A percentile compares a stretch with the other conserved stretches of the same genome.
Conservation (phyloP, 2,888 invertebrate species). For the Diabrotica balteata region DNA sequence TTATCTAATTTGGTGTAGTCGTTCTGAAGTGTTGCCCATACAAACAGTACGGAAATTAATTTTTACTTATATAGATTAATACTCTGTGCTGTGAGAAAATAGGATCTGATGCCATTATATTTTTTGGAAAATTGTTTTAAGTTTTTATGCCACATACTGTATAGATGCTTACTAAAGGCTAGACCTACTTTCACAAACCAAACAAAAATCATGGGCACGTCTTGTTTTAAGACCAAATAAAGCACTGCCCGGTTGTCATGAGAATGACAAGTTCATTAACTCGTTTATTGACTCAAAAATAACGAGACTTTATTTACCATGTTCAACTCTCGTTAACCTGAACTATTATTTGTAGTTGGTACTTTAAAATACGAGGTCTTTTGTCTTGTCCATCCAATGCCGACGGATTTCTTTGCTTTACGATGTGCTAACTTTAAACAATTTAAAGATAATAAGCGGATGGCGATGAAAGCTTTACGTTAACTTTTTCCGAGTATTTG, state of each 20-base stretch:
- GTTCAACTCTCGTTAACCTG: constrained; percentile 3
- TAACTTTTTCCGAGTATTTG: too few relatives aligned
- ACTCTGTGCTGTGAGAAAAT: too few relatives aligned
- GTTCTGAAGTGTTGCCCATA: too few relatives aligned
- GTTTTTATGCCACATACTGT: too few relatives aligned
- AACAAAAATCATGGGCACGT: too few relatives aligned
- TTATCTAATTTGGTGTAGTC: too few relatives aligned
- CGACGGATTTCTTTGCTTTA: constrained; percentile 14
- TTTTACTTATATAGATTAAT: too few relatives aligned
- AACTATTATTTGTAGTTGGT: not conserved
- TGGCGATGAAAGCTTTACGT: not conserved
- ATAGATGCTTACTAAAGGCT: too few relatives aligned
- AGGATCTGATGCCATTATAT: too few relatives aligned
- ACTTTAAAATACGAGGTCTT: not conserved
- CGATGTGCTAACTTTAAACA: constrained; percentile 16
- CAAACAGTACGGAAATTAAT: too few relatives aligned
- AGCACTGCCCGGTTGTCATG: not conserved
- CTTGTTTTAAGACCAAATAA: not conserved
- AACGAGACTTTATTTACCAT: constrained; percentile 18
- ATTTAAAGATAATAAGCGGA: constrained; percentile 12
- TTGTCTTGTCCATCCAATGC: constrained; percentile 1
- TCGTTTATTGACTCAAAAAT: constrained; percentile 17
- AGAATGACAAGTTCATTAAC: constrained; percentile 27
- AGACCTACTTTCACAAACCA: too few relatives aligned
- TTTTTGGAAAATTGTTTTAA: too few relatives aligned